A percentile compares a stretch with the other conserved stretches of the same genome.
Conservation (phyloP, 2,113 vertebrate species). For the Labeo rohita region DNA sequence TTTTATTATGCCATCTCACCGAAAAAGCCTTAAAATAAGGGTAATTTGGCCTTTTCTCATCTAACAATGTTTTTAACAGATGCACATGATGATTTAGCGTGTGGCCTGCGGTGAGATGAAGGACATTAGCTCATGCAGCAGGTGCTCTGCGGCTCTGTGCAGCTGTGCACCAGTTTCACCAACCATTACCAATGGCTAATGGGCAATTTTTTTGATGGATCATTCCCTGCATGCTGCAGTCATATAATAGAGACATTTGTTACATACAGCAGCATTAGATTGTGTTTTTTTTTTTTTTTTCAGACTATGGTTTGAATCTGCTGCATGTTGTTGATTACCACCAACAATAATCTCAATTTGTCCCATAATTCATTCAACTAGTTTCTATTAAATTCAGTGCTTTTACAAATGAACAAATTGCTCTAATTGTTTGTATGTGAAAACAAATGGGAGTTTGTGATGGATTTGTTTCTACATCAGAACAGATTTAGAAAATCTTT, state of each 20-base stretch:
- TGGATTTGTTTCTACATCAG: too few species aligned
- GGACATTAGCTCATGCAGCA: conserved; percentile 38
- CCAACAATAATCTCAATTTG: neutral
- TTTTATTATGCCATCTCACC: neutral
- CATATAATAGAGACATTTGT: neutral
- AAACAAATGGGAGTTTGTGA: neutral
- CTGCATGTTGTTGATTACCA: neutral
- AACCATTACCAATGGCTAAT: neutral
- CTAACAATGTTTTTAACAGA: conserved; percentile 24
- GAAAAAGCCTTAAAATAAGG: neutral
- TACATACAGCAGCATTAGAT: neutral
- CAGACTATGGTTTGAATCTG: neutral
- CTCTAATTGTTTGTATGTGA: neutral
- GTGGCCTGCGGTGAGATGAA: conserved; percentile 28
- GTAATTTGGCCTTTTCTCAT: neutral
- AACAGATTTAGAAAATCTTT: too few species aligned
- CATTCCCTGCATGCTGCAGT: neutral
- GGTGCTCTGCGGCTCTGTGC: conserved; percentile 2
- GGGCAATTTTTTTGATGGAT: conserved; percentile 5
- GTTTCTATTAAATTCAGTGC: neutral
- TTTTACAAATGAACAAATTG: neutral
- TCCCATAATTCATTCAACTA: neutral
- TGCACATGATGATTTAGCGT: neutral
- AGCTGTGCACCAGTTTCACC: neutral
- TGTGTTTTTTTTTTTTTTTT: too few species aligned